Evolutionary conservation across 1,140 invertebrate genomes (phyloP).

Genomic region (Heliconius congener): DNA sequence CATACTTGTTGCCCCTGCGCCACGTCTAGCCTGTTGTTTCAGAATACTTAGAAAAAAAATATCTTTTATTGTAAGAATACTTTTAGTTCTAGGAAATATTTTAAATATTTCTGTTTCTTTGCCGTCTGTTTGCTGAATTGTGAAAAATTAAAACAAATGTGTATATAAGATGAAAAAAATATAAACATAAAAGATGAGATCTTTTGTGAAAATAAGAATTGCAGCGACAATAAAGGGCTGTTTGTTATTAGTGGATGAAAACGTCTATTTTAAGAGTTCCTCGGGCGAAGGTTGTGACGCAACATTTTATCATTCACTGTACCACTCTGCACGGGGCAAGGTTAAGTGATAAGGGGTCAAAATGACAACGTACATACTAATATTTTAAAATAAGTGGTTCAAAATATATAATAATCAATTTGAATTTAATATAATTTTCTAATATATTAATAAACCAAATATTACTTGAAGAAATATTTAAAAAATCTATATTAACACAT

Average conservation of each 20-base stretch:
- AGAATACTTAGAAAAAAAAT: neutral
- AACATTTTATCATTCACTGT: conserved; percentile 40
- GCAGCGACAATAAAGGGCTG: conserved; percentile 14
- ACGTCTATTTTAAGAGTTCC: conserved; percentile 36
- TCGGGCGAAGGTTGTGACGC: conserved; percentile 36
- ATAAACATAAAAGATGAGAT: neutral
- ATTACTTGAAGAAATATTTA: neutral
- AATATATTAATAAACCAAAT: too few relatives aligned
- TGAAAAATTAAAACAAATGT: neutral
- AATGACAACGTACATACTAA: neutral
- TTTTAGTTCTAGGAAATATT: neutral
- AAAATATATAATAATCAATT: neutral
- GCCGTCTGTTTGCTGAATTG: neutral
- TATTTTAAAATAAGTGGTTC: too few relatives aligned
- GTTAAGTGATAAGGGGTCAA: conserved; percentile 40
- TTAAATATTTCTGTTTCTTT: neutral
- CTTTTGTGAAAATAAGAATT: neutral
- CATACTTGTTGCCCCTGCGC: too few relatives aligned
- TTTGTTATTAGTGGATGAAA: conserved; percentile 20
- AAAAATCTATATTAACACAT: neutral
- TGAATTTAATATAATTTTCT: neutral
- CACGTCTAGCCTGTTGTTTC: neutral
- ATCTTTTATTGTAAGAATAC: neutral
- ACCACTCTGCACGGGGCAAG: conserved; percentile 18
- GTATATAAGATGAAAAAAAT: neutral